Evolutionary conservation across 1,140 invertebrate species (phyloP).

Genomic region (Aphaenogaster ashmeadi): DNA sequence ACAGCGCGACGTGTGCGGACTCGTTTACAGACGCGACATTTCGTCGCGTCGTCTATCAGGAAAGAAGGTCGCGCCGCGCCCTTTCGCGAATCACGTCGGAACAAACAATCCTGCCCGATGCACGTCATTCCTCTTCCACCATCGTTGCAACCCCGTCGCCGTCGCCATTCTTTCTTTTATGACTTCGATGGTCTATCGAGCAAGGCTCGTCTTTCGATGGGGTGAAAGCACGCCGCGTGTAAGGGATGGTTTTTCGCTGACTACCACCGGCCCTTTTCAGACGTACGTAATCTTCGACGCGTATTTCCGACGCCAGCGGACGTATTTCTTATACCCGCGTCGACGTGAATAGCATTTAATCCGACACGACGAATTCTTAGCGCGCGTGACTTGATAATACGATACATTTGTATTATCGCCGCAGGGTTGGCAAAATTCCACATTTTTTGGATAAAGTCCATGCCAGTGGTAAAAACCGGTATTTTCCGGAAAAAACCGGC

Average conservation of each 20-base stretch:
- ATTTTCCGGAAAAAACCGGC: too few species aligned
- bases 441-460: too few species aligned
- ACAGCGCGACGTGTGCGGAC: constrained; percentile 12
- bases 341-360: constrained; percentile 30
- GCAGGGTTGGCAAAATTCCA: too few species aligned
- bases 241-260: constrained; percentile 4
- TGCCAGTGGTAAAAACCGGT: too few species aligned
- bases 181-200: constrained; percentile 17
- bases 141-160: neutral
- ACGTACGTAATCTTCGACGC: constrained; percentile 1
- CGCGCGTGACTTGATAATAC: neutral
- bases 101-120: constrained; percentile 15
- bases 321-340: neutral
- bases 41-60: constrained; percentile 14
- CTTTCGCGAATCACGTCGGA: constrained; percentile 31
- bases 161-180: constrained; percentile 24
- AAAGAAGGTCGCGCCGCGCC: constrained; percentile 9
- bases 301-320: neutral
- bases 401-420: neutral
- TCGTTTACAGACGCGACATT: constrained; percentile 55
- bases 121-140: neutral
- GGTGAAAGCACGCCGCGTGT: neutral
- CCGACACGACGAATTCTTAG: constrained; percentile 5
- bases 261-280: constrained; percentile 8
- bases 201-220: neutral